Percentiles rank a stretch among this genome's conserved stretches.
These are phyloP conservation scores for Drosophila insularis DNA, from an alignment of 1,140 invertebrate species.

Conservation along the genomic window DNA sequence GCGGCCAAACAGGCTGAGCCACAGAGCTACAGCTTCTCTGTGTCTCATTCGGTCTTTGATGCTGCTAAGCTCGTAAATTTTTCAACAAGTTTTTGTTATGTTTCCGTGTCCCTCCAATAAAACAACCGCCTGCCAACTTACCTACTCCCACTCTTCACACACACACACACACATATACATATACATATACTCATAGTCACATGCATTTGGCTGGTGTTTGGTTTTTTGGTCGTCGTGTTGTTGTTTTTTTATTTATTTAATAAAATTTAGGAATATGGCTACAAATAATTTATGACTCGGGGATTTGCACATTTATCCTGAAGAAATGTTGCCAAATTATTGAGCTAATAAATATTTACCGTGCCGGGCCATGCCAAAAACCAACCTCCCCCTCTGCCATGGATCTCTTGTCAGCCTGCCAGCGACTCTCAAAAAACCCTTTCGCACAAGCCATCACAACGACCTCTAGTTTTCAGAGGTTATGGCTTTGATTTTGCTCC, in stretches of 20 bases:
- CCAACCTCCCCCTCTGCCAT: not conserved
- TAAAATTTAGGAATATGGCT: slow-evolving; percentile 56
- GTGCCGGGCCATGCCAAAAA: not conserved
- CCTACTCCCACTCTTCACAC: not conserved
- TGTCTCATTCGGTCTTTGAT: slow-evolving; percentile 57
- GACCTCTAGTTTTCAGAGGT: slow-evolving; percentile 7
- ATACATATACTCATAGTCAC: not conserved
- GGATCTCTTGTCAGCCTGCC: not conserved
- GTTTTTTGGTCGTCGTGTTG: slow-evolving; percentile 29
- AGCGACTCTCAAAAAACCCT: not conserved
- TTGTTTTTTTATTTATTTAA: slow-evolving; percentile 60
- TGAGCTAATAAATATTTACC: slow-evolving; percentile 68
- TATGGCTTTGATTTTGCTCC: slow-evolving; percentile 54
- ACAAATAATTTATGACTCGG: slow-evolving; percentile 55
- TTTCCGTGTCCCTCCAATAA: slow-evolving; percentile 48
- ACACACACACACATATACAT: not conserved
- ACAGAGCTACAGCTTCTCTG: slow-evolving; percentile 21
- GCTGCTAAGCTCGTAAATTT: slow-evolving; percentile 61
- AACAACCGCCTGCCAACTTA: slow-evolving; percentile 7
- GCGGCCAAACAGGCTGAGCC: slow-evolving; percentile 32
- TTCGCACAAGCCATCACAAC: slow-evolving; percentile 21
- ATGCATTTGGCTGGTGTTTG: slow-evolving; percentile 11
- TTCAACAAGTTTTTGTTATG: slow-evolving; percentile 70
- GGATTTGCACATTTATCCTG: slow-evolving; percentile 63
- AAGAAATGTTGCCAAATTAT: slow-evolving; percentile 66